These are phyloP conservation scores for Nomada fucata DNA, from an alignment of 2,888 invertebrate species.

Conservation along the genomic window DNA sequence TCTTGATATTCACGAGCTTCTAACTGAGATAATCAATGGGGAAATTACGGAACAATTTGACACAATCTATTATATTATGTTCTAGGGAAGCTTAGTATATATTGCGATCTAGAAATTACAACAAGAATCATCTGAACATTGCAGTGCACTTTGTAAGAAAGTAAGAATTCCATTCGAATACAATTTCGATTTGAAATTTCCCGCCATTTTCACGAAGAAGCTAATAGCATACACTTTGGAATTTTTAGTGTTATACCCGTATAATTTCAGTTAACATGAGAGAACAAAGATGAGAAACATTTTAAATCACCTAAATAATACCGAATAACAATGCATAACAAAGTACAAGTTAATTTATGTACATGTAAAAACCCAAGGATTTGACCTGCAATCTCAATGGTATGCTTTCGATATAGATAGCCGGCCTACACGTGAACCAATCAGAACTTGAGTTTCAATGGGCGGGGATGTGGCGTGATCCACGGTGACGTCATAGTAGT, in stretches of 20 bases:
- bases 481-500: constrained; percentile 80
- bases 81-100: neutral
- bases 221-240: neutral
- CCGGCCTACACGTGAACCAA: constrained; percentile 79
- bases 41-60: constrained; percentile 16
- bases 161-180: neutral
- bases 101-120: neutral
- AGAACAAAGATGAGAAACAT: neutral
- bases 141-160: too few relatives aligned
- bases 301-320: neutral
- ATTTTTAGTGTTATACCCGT: neutral
- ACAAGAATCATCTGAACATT: neutral
- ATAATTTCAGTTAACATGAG: neutral
- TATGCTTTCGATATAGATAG: constrained; percentile 66
- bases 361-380: constrained; percentile 35
- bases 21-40: constrained; percentile 56
- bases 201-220: constrained; percentile 28
- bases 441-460: constrained; percentile 67
- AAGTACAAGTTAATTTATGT: constrained; percentile 8
- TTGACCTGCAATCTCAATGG: constrained; percentile 49
- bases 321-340: neutral
- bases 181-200: constrained; percentile 29
- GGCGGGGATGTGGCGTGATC: constrained; percentile 84
- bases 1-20: constrained; percentile 55
- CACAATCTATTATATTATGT: neutral